Base-by-base conservation (phyloP, 2,113 vertebrate species). In the Edolisoma coerulescens region DNA sequence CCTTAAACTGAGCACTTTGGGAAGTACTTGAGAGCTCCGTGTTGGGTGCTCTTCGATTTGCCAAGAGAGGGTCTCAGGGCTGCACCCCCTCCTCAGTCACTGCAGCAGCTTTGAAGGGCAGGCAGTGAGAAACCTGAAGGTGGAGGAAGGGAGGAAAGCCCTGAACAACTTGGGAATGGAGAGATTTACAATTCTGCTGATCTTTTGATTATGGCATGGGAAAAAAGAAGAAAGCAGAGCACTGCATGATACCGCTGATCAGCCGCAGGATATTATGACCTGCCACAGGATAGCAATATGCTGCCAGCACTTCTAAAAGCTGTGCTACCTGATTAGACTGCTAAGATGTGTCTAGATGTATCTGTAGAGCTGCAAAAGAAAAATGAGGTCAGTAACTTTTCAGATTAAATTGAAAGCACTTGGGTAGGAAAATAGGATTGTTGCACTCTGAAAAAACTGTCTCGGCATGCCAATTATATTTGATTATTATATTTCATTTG, bases 341-440 rank as follows among this genome's bases (percentile, higher is more conserved):
- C 75, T 89, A 96, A 96, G 83, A 91, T 60, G 75, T 63, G 79
- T 41, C 86, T 94, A 59, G 70, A 67, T 86, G 78, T 95, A 75
- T 91, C 92, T 90, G 49, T 89, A 90, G 70, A 45, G 53, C 77
- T 74, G 94, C 60, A 88, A 90, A 89, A 80, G 83, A 93, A 89
- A 96, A 97, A 97, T 86, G 81, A 97, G 97, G 93, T 96, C 94
- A 96, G 95, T 92, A 95, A 94, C 86, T 92, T 92, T 95, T 95
- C 89, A 82, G 88, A 95, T 94, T 88, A 95, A 95, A 96, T 92
- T 95, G 93, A 94, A 97, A 96, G 88, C 70, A 10, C 73, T 95
- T 74, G 90, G 47, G 42, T 92, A 93, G 78, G 84, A 76, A 96
- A 84, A 21, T 11, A 27, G 67, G 53, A 42, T 67, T 74, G 78